Percentiles rank a stretch among this genome's conserved stretches.
Evolutionary conservation across 2,797 vertebrate species (phyloP).

Genomic region (Buceros bicornis): DNA sequence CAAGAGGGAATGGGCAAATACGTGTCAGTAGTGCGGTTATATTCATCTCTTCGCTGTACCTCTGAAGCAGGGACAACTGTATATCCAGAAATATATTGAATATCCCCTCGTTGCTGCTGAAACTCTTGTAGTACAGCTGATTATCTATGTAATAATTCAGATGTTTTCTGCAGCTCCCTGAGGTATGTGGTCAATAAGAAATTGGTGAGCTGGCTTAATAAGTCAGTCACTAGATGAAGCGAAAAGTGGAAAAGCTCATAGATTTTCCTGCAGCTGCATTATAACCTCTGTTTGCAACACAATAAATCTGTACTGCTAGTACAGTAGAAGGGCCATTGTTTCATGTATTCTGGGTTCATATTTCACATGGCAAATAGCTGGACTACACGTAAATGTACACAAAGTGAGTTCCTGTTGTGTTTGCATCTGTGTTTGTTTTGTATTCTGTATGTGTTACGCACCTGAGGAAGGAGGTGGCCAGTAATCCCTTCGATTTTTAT

Average conservation of each 20-base stretch:
- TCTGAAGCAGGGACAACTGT: constrained; percentile 19
- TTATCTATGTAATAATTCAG: constrained; percentile 46
- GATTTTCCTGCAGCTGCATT: background rate
- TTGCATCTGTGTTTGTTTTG: background rate
- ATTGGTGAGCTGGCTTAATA: constrained; percentile 5
- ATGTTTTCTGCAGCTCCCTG: constrained; percentile 34
- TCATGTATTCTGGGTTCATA: background rate
- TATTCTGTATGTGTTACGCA: background rate
- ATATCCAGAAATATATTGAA: constrained; percentile 70
- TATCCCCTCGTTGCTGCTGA: constrained; percentile 75
- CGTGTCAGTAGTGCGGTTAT: constrained; percentile 64
- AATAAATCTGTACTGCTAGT: background rate
- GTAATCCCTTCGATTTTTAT: background rate
- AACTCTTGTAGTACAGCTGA: constrained; percentile 67
- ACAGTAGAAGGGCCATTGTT: background rate
- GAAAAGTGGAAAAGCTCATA: background rate
- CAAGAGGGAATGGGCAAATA: constrained; percentile 76
- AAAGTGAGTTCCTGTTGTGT: background rate
- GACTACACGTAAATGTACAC: background rate
- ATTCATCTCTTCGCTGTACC: constrained; percentile 48
- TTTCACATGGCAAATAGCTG: background rate
- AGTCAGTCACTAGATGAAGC: constrained; percentile 1
- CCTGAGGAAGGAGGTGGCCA: background rate
- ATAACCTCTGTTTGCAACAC: background rate
- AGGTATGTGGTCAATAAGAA: constrained; percentile 28